A percentile compares a stretch with the other conserved stretches of the same genome.
These are phyloP conservation scores for Burhinus oedicnemus DNA, from an alignment of 2,113 vertebrate genomes.

Conservation along the genomic window DNA sequence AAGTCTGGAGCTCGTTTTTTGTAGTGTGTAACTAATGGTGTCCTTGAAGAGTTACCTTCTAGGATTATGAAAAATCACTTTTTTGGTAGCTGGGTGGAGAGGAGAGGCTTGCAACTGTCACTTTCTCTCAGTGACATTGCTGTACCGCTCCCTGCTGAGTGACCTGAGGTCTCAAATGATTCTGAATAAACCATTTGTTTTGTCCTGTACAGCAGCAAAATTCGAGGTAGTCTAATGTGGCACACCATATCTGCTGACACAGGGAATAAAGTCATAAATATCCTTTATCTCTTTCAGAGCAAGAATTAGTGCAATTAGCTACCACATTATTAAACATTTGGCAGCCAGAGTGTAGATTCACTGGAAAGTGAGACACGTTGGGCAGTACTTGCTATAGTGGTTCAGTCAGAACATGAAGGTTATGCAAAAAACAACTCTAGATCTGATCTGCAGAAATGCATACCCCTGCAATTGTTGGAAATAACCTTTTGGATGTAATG, in stretches of 20 bases:
- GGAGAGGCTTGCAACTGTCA: not conserved
- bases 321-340: not conserved
- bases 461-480: not conserved
- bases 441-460: not conserved
- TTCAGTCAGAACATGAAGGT: not conserved
- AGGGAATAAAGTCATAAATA: not conserved
- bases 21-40: not conserved
- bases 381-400: not conserved
- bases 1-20: not conserved
- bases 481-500: not conserved
- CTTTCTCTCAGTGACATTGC: not conserved
- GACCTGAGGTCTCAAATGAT: not conserved
- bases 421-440: not conserved
- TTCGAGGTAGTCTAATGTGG: not conserved
- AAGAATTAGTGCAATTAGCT: slow-evolving; percentile 1
- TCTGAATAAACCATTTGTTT: not conserved
- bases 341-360: not conserved
- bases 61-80: not conserved
- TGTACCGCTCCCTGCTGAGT: not conserved
- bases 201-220: not conserved
- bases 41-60: not conserved
- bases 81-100: rapidly evolving
- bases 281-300: not conserved
- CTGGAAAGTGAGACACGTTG: not conserved
- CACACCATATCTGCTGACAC: not conserved